Evolutionary conservation across 2,888 invertebrate species (phyloP).

Genomic region (Galeruca laticollis): DNA sequence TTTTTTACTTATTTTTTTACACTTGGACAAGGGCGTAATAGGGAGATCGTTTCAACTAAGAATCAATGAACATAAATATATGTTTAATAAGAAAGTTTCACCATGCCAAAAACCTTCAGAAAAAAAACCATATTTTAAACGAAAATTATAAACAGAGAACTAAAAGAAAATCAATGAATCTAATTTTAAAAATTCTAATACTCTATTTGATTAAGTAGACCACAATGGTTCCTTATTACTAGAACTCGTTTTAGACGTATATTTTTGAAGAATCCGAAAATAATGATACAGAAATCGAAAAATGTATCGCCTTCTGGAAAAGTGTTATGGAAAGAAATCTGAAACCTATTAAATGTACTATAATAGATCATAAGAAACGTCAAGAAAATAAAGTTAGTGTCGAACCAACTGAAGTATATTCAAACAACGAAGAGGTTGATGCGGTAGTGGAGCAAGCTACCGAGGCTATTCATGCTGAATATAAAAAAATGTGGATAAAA

Average conservation of each 20-base stretch:
- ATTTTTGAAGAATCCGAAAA: constrained; percentile 51
- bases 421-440: constrained; percentile 15
- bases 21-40: too few relatives aligned
- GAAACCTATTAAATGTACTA: constrained; percentile 55
- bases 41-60: too few relatives aligned
- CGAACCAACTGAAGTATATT: constrained; percentile 16
- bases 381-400: background rate
- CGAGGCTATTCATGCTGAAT: constrained; percentile 42
- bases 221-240: too few relatives aligned
- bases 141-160: too few relatives aligned
- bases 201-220: too few relatives aligned
- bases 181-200: too few relatives aligned
- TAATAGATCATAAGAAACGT: constrained; percentile 48
- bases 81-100: too few relatives aligned
- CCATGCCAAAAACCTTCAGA: too few relatives aligned
- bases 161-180: too few relatives aligned
- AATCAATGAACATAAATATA: too few relatives aligned
- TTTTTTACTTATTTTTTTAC: too few relatives aligned
- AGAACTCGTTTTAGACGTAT: constrained; percentile 46
- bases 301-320: constrained; percentile 57
- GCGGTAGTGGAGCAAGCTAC: constrained; percentile 22
- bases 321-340: constrained; percentile 55
- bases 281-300: constrained; percentile 53
- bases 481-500: constrained; percentile 46
- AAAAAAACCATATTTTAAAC: too few relatives aligned